A percentile compares a stretch with the other conserved stretches of the same genome.
phyloP scores from a whole-genome alignment of 1,140 invertebrate genomes.

The Bemisia tabaci region DNA sequence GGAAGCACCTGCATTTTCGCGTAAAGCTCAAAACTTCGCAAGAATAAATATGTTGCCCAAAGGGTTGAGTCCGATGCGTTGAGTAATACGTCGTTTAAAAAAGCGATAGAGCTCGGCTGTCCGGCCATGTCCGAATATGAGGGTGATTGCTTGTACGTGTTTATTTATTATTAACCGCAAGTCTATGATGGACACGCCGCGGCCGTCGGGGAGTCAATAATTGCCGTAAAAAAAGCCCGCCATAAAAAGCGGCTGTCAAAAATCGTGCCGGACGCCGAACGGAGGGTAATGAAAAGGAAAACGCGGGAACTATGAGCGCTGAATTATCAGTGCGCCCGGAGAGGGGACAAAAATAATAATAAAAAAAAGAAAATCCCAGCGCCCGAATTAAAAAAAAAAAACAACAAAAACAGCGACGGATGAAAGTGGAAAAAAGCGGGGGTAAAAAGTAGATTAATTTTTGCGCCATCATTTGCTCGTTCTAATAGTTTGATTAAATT shows the following conservation, averaged over 20 bases:
- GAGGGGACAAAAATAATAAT: neutral
- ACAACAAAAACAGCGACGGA: too few species aligned
- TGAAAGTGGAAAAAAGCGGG: neutral
- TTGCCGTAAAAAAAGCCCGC: neutral
- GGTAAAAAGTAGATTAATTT: neutral
- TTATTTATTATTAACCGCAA: neutral
- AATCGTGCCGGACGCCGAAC: neutral
- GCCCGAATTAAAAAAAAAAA: neutral
- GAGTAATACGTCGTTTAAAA: too few species aligned
- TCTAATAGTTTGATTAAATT: neutral
- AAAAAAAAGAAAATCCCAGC: neutral
- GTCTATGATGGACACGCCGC: neutral
- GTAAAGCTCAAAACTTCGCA: too few species aligned
- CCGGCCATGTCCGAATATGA: too few species aligned
- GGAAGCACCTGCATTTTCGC: too few species aligned
- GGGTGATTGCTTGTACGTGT: too few species aligned
- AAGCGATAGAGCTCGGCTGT: too few species aligned
- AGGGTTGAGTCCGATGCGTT: too few species aligned
- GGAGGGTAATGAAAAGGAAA: neutral
- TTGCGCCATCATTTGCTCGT: neutral
- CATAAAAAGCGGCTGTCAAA: neutral
- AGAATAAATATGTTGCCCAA: too few species aligned
- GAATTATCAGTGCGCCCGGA: neutral
- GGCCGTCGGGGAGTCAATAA: neutral
- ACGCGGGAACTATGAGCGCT: neutral